Evolutionary conservation across 2,888 invertebrate genomes (phyloP), one percentile per base, ranked within the genome.

Genomic region (Argynnis bischoffii): DNA sequence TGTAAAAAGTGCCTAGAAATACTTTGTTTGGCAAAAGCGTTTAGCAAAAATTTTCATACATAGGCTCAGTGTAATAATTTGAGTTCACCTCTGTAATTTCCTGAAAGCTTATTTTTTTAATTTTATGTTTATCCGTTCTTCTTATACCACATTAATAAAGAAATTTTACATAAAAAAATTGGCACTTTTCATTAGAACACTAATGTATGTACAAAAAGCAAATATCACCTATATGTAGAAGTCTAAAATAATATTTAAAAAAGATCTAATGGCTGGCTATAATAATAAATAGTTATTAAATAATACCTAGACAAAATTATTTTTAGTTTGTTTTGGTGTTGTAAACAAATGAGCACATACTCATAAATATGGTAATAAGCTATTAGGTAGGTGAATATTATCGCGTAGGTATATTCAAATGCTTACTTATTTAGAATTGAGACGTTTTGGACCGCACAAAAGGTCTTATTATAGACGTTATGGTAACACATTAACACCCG

Each of bases 351-450:
- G 60, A 59, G 31, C 41, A 53, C 26, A 50, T 60, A 63, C 51
- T 66, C 55, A 63, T 67, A 64, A 64, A 69, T 69, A 74, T 71
- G 72, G 63, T 65, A 67, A 68, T 69, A 63, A 64, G 15, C 66
- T 48, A 67, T 69, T 72, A 71, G 69, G 68, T 65, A 66, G 64
- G 67, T 70, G 67, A 70, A 69, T 69, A 70, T 69, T 60, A 54
- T 59, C 53, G 67, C 46, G 71, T 70, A 65, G 69, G 71, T 26
- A 66, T 64, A 68, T 60, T 61, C 67, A 59, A 64, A 67, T 56
- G 48, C 21, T 60, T 50, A 63, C 47, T 63, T 61, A 67, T 64
- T 67, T 59, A 61, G 64, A 67, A 67, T 67, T 56, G 63, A 69
- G 70, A 69, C 69, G 66, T 65, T 26, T 26, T 66, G 47, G 70